Evolutionary conservation across 2,888 invertebrate species (phyloP).

Genomic region (Eledona agricola): DNA sequence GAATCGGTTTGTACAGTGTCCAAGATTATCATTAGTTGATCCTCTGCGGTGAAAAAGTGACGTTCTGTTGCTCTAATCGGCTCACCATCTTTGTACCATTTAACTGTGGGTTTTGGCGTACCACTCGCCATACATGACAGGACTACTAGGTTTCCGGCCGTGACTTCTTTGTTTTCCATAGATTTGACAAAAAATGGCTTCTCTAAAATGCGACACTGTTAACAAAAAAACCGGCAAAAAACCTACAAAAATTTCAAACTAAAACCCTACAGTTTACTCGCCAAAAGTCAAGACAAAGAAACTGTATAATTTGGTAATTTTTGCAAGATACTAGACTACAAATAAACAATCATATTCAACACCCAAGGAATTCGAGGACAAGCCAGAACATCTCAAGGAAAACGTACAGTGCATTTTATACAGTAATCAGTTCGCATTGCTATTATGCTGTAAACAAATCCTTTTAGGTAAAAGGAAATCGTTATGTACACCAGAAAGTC

Average conservation of each 20-base stretch:
- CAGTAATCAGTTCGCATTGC: too few relatives aligned
- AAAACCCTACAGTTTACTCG: background rate
- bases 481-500: background rate
- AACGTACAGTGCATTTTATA: too few relatives aligned
- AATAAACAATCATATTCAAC: too few relatives aligned
- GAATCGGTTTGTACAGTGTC: slow-evolving; percentile 80
- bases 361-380: too few relatives aligned
- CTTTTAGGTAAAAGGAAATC: too few relatives aligned
- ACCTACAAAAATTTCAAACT: slow-evolving; percentile 1
- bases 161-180: slow-evolving; percentile 85
- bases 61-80: slow-evolving; percentile 78
- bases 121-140: slow-evolving; percentile 89
- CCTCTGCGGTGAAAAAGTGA: slow-evolving; percentile 86
- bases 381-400: too few relatives aligned
- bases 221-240: slow-evolving; percentile 4
- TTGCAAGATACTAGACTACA: too few relatives aligned
- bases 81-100: slow-evolving; percentile 87
- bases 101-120: slow-evolving; percentile 80
- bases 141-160: slow-evolving; percentile 84
- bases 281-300: background rate
- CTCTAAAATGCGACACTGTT: slow-evolving; percentile 66
- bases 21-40: slow-evolving; percentile 88
- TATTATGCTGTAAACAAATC: too few relatives aligned
- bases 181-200: slow-evolving; percentile 86
- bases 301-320: too few relatives aligned